Base-by-base conservation (phyloP, 2,113 vertebrate genomes). In the Picathartes gymnocephalus region DNA sequence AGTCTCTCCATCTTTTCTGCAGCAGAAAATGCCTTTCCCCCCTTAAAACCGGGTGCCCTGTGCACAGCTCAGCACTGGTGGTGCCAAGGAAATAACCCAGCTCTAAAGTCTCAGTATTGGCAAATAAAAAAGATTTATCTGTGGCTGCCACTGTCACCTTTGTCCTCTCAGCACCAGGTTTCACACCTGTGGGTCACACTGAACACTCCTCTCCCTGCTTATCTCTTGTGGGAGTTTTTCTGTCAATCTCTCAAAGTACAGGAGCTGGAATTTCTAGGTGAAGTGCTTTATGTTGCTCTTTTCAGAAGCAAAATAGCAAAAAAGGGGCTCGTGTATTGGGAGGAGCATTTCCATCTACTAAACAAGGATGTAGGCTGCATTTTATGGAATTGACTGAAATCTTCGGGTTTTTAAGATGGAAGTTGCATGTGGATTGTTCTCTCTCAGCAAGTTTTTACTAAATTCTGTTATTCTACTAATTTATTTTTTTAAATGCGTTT, bases 381-480 rank as follows among this genome's bases (percentile, higher is more conserved):
- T 77, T 51, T 37, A 12, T 31, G 31, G 27, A 44, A 23, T 22
- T 66, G 53, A 39, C 42, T 78, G 47, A 53, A 37, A 28, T 50
- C 2, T 40, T 7, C 3, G 0, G 0, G 5, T 3, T 77, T 85
- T 78, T 42, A 25, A 44, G 42, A 56, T 70, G 60, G 30, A 31
- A 12, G 6, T 37, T 44, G 31, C 23, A 15, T 30, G 30, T 51
- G 30, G 20, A 5, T 73, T 58, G 13, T 80, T 47, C 18, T 71
- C 12, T 66, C 39, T 31, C 30, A 19, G 28, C n/a, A 39, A 6
- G 21, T 10, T 78, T 61, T 78, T 33, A 35, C 6, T 73, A 5
- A 47, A 37, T 51, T 60, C 8, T 70, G 6, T 31, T 35, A 7
- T 20, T 37, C 4, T 45, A 1, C 28, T 70, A 3, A 10, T 60